A percentile compares a stretch with the other conserved stretches of the same genome.
phyloP scores from a whole-genome alignment of 2,113 vertebrate genomes.

The Azemiops feae region DNA sequence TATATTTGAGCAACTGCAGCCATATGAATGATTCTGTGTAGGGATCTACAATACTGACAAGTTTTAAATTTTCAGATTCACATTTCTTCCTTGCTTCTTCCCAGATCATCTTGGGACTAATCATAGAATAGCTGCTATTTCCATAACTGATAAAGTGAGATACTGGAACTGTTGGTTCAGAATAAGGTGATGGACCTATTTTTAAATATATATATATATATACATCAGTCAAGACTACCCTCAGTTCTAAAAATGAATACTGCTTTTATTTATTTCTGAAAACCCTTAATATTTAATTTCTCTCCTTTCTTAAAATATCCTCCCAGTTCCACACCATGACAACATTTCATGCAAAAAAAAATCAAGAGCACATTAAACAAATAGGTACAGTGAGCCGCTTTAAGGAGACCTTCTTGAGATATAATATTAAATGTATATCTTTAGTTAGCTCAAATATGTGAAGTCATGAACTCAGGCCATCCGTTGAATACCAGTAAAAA shows the following conservation, averaged over 20 bases:
- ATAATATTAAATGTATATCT: background rate
- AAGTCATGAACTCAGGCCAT: background rate
- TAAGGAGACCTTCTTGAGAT: background rate
- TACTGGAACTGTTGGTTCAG: slow-evolving; percentile 49
- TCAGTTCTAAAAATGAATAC: background rate
- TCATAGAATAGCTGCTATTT: slow-evolving; percentile 77
- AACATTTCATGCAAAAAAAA: background rate
- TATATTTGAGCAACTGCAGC: slow-evolving; percentile 67
- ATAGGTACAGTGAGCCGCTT: background rate
- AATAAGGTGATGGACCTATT: slow-evolving; percentile 57
- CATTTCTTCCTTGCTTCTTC: slow-evolving; percentile 83
- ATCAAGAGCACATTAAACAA: background rate
- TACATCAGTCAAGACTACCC: background rate
- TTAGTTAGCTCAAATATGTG: background rate
- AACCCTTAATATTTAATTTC: background rate
- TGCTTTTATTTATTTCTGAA: background rate
- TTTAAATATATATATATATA: slow-evolving; percentile 60
- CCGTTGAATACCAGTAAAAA: background rate
- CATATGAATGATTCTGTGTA: slow-evolving; percentile 69
- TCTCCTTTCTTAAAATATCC: background rate
- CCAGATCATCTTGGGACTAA: slow-evolving; percentile 81
- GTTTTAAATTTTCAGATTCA: slow-evolving; percentile 78
- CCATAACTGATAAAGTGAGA: slow-evolving; percentile 69
- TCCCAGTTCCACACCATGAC: background rate
- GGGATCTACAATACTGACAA: slow-evolving; percentile 78